A percentile compares a stretch with the other conserved stretches of the same genome.
These are phyloP conservation scores for Contarinia nasturtii DNA, from an alignment of 1,140 invertebrate genomes.

Conservation along the genomic window DNA sequence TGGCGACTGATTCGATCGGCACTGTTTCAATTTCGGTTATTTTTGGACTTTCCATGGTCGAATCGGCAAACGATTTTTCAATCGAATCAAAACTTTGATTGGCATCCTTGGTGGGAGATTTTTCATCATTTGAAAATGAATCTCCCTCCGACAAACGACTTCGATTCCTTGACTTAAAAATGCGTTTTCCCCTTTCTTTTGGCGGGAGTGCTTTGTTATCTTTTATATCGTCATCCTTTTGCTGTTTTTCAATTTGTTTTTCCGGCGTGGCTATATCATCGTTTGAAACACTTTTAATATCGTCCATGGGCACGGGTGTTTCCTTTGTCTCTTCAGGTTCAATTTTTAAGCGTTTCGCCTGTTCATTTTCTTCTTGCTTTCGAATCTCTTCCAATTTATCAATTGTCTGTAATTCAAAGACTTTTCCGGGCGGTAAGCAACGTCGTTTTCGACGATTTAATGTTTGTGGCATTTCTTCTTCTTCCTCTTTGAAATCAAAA, in stretches of 20 bases:
- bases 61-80: background rate
- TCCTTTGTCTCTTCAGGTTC: conserved; percentile 9
- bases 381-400: background rate
- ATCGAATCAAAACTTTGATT: background rate
- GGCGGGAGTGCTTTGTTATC: conserved; percentile 11
- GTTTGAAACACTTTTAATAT: no score
- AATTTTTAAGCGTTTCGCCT: background rate
- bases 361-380: background rate
- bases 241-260: conserved; percentile 21
- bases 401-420: background rate
- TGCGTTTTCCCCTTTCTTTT: conserved; percentile 19
- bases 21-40: background rate
- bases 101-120: no score
- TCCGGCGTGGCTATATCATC: conserved; percentile 9
- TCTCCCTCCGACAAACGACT: background rate
- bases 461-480: conserved; percentile 7
- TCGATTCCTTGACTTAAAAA: conserved; percentile 17
- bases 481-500: conserved; percentile 35
- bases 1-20: background rate
- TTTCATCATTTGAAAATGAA: no score
- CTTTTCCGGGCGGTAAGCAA: background rate
- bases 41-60: background rate
- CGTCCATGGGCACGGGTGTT: no score
- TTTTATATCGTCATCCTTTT: conserved; percentile 17
- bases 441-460: background rate